phyloP scores from a whole-genome alignment of 1,140 invertebrate genomes.

The Drosophila equinoxialis region DNA sequence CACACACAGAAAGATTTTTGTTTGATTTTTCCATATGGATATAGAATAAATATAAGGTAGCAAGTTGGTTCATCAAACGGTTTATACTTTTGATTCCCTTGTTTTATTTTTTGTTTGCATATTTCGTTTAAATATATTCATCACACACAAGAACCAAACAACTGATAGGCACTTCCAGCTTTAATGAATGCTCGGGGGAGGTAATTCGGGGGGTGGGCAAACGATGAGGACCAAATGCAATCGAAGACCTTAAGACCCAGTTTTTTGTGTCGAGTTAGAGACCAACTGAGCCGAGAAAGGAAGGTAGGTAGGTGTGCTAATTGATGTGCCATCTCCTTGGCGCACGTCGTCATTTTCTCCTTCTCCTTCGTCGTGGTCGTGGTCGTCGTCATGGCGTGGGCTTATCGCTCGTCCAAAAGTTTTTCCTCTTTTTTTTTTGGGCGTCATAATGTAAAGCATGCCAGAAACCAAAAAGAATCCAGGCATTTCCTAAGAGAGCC shows the following conservation, averaged over 20 bases:
- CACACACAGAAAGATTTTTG: neutral
- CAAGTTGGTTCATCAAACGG: neutral
- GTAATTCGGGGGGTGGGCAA: too few relatives aligned
- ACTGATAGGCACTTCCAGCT: slow-evolving; percentile 52
- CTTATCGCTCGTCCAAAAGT: slow-evolving; percentile 68
- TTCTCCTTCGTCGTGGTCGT: neutral
- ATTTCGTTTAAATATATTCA: slow-evolving; percentile 75
- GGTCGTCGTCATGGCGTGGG: slow-evolving; percentile 52
- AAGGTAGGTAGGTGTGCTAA: slow-evolving; percentile 76
- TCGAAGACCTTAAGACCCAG: neutral
- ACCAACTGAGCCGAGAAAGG: slow-evolving; percentile 33
- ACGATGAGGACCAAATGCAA: neutral
- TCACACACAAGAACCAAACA: slow-evolving; percentile 34
- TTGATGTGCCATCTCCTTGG: slow-evolving; percentile 76
- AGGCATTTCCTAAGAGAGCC: slow-evolving; percentile 54
- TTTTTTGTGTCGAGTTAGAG: slow-evolving; percentile 19
- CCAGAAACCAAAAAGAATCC: slow-evolving; percentile 21
- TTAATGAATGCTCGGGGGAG: neutral
- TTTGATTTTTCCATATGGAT: neutral
- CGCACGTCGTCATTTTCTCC: slow-evolving; percentile 45
- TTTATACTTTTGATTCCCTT: too few relatives aligned
- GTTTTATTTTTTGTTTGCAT: too few relatives aligned
- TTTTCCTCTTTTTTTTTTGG: slow-evolving; percentile 19
- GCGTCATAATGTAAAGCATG: slow-evolving; percentile 54
- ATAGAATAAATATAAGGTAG: neutral